These are phyloP conservation scores for Apeira syringaria DNA, from an alignment of 2,888 invertebrate species.

Conservation along the genomic window DNA sequence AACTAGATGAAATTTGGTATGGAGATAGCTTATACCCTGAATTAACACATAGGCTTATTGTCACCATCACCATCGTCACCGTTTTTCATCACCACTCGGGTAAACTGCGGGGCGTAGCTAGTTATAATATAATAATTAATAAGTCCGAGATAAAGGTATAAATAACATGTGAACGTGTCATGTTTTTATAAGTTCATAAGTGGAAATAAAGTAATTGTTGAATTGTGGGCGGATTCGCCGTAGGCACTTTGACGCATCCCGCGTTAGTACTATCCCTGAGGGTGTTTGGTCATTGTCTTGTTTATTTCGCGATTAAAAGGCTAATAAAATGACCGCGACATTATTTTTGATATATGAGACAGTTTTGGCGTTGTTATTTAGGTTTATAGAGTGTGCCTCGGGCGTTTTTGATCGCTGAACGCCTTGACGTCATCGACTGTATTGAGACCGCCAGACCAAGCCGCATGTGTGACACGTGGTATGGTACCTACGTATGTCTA, in stretches of 20 bases:
- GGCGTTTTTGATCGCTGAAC: slow-evolving; percentile 8
- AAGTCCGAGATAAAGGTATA: slow-evolving; percentile 10
- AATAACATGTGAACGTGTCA: slow-evolving; percentile 26
- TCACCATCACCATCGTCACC: too few species aligned
- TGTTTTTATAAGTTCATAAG: slow-evolving; percentile 34
- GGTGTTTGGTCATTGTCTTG: slow-evolving; percentile 33
- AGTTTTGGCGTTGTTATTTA: slow-evolving; percentile 24
- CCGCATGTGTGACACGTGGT: too few species aligned
- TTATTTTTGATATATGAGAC: slow-evolving; percentile 33
- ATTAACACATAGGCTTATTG: too few species aligned
- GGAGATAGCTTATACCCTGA: too few species aligned
- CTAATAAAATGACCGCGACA: slow-evolving; percentile 31
- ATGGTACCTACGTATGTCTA: too few species aligned
- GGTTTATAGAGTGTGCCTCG: slow-evolving; percentile 23
- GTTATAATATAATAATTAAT: slow-evolving; percentile 12
- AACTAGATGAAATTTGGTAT: too few species aligned
- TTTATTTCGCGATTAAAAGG: slow-evolving; percentile 33
- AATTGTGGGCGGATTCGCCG: slow-evolving; percentile 41
- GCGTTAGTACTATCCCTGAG: slow-evolving; percentile 27
- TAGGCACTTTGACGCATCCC: slow-evolving; percentile 31
- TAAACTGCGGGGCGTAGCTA: too few species aligned
- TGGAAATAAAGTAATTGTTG: slow-evolving; percentile 41
- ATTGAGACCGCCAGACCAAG: too few species aligned
- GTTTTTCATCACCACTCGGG: too few species aligned
- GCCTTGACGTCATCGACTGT: slow-evolving; percentile 3